Percentiles rank a stretch among this genome's conserved stretches.
phyloP scores from a whole-genome alignment of 2,797 vertebrate species.

The Pitangus sulphuratus region DNA sequence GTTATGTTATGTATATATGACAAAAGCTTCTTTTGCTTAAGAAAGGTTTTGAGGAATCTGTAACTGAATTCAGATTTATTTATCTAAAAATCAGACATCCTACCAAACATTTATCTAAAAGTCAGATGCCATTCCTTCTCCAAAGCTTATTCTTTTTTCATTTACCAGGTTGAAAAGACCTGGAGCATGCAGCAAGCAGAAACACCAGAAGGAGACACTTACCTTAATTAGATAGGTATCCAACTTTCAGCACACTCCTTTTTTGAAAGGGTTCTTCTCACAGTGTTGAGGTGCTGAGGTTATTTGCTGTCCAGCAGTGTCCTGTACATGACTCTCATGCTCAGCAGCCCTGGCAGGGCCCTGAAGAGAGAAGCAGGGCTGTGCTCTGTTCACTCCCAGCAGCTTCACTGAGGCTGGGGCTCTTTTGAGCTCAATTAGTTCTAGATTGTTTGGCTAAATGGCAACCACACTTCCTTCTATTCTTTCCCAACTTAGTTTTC shows the following conservation, averaged over 20 bases:
- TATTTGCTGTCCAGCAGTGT: background rate
- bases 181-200: background rate
- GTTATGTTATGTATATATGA: background rate
- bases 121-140: background rate
- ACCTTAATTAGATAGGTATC: conserved; percentile 43
- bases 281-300: background rate
- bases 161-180: background rate
- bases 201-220: background rate
- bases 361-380: background rate
- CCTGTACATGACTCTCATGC: background rate
- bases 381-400: conserved; percentile 51
- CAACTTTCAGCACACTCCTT: background rate
- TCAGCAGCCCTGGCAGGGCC: background rate
- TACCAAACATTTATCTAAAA: background rate
- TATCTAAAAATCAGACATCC: background rate
- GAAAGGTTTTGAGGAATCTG: background rate
- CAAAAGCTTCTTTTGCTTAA: background rate
- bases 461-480: conserved; percentile 94
- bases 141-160: background rate
- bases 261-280: background rate
- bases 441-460: conserved; percentile 88
- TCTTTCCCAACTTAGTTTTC: conserved; percentile 96
- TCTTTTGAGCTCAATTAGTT: conserved; percentile 75
- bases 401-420: conserved; percentile 51
- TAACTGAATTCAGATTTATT: background rate